A percentile compares a stretch with the other conserved stretches of the same genome.
These are phyloP conservation scores for Theropithecus gelada DNA, from an alignment of 2,113 vertebrate species.

Conservation along the genomic window DNA sequence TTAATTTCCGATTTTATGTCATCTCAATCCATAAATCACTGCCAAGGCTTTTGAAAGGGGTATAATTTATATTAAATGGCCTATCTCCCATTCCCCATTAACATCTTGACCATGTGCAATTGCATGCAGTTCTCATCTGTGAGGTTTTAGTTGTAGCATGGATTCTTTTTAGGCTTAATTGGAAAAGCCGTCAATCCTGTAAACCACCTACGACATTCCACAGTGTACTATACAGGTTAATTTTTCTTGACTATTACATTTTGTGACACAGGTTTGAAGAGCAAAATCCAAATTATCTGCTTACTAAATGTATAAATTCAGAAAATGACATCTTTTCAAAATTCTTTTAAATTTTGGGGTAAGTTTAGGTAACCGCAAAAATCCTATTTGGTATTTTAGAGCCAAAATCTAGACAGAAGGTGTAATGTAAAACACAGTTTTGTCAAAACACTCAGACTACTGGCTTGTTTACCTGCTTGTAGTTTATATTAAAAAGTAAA, in stretches of 20 bases:
- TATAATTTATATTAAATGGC: background rate
- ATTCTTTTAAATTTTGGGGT: background rate
- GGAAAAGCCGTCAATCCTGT: background rate
- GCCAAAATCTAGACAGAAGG: background rate
- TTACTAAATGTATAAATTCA: background rate
- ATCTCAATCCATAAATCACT: conserved; percentile 35
- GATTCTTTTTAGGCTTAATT: background rate
- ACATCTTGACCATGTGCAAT: background rate
- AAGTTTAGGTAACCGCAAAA: conserved; percentile 16
- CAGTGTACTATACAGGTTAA: background rate
- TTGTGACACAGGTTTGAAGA: background rate
- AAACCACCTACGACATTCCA: background rate
- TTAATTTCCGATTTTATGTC: conserved; percentile 61
- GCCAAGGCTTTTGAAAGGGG: conserved; percentile 20
- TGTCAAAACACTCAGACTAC: background rate
- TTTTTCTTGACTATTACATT: background rate
- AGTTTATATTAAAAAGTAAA: background rate
- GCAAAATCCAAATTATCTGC: background rate
- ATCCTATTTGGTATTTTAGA: background rate
- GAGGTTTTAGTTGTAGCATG: background rate
- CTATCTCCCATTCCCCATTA: background rate
- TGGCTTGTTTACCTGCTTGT: background rate
- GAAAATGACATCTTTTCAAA: background rate
- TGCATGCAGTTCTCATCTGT: background rate
- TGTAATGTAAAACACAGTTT: background rate